These are phyloP conservation scores for Nothura maculosa DNA, from an alignment of 2,797 vertebrate species.

Conservation along the genomic window DNA sequence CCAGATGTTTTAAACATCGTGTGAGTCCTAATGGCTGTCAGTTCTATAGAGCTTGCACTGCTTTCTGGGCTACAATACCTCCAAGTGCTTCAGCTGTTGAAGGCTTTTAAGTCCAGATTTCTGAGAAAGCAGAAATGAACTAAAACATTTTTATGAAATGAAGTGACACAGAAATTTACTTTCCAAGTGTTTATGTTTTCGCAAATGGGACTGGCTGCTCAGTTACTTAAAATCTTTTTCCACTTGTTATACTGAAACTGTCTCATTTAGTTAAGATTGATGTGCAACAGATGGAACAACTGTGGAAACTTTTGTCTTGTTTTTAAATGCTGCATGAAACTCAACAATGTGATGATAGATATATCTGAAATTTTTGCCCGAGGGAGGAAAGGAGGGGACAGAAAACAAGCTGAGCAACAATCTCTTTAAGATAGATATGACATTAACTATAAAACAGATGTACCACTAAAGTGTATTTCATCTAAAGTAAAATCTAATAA, in stretches of 20 bases:
- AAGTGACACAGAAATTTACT: background rate
- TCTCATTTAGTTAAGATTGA: background rate
- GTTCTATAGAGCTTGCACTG: background rate
- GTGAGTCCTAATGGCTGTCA: background rate
- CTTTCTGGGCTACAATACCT: background rate
- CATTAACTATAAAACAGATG: background rate
- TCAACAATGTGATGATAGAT: background rate
- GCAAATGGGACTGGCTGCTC: background rate
- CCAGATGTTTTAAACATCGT: background rate
- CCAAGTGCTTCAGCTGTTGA: background rate
- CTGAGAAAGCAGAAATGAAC: background rate
- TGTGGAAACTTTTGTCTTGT: slow-evolving; percentile 1
- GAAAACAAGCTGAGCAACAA: background rate
- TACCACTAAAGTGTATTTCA: background rate
- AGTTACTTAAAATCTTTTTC: background rate
- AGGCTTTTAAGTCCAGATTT: background rate
- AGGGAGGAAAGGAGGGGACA: background rate
- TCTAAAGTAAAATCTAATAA: background rate
- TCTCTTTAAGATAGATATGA: background rate
- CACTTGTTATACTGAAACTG: background rate
- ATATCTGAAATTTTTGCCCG: background rate
- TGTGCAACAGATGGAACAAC: background rate
- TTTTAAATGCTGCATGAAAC: background rate
- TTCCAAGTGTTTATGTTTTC: background rate
- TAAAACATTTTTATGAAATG: background rate